These are phyloP conservation scores for Chymomyza amoena DNA, from an alignment of 2,888 invertebrate genomes.

Conservation along the genomic window DNA sequence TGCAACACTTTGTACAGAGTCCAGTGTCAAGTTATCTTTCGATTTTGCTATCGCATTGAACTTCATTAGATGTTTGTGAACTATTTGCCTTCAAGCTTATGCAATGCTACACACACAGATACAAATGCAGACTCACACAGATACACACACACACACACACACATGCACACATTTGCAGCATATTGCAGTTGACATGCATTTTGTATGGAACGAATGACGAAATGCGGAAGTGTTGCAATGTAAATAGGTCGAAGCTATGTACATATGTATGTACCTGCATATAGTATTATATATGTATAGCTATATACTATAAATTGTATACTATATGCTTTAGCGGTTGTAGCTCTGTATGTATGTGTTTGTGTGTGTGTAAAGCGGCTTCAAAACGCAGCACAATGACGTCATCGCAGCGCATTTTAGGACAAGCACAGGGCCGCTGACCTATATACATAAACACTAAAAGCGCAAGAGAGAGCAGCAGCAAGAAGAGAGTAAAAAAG, in stretches of 20 bases:
- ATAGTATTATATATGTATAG: neutral
- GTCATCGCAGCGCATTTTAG: conserved; percentile 42
- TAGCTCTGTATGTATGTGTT: conserved; percentile 10
- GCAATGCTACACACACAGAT: neutral
- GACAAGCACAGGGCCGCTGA: conserved; percentile 51
- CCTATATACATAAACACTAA: conserved; percentile 48
- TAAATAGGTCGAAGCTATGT: conserved; percentile 20
- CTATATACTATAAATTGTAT: conserved; percentile 9
- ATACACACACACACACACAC: neutral
- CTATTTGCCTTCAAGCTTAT: neutral
- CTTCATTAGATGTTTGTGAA: neutral
- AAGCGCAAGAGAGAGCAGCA: neutral
- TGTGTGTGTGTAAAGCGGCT: conserved; percentile 25
- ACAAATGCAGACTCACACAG: neutral
- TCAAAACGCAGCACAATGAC: conserved; percentile 49
- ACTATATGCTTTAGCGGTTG: neutral
- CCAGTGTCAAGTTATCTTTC: neutral
- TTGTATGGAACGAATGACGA: neutral
- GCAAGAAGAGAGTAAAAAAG: neutral
- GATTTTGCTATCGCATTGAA: neutral
- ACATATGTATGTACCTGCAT: neutral
- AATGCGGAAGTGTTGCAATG: conserved; percentile 11
- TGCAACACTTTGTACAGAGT: neutral
- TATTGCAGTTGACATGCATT: neutral
- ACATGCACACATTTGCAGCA: neutral